These are phyloP conservation scores for Lota lota DNA, from an alignment of 2,113 vertebrate genomes.

Conservation along the genomic window DNA sequence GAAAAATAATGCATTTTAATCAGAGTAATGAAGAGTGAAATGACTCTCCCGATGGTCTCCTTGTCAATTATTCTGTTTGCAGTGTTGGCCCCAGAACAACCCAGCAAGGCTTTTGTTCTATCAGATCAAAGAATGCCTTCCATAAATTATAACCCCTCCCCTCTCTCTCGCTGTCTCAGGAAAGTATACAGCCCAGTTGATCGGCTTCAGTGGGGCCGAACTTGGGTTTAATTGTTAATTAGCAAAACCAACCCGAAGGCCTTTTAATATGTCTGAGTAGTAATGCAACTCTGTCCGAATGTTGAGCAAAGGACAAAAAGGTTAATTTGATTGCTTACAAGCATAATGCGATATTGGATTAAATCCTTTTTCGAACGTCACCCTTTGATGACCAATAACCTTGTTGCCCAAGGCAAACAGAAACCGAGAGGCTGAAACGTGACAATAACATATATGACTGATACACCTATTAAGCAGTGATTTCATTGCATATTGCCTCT, in stretches of 20 bases:
- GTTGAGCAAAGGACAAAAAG: neutral
- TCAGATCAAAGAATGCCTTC: neutral
- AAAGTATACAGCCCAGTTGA: neutral
- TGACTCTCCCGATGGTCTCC: neutral
- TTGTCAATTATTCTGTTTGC: slow-evolving; percentile 8
- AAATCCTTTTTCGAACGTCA: neutral
- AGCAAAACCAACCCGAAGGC: neutral
- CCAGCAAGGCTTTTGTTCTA: neutral
- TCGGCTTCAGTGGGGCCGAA: neutral
- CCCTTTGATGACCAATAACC: neutral
- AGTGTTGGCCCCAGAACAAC: neutral
- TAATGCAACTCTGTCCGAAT: neutral
- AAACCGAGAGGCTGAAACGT: neutral
- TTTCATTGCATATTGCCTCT: too few species aligned
- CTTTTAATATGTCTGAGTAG: neutral
- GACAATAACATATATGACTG: too few species aligned
- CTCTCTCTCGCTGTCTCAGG: neutral
- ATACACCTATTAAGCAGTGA: too few species aligned
- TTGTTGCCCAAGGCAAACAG: neutral
- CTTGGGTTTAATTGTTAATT: slow-evolving; percentile 1
- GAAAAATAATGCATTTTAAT: neutral
- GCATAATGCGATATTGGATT: neutral
- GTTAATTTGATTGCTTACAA: neutral
- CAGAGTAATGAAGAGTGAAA: neutral
- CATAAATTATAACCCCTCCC: neutral